Evolutionary conservation across 2,113 vertebrate species (phyloP).

Genomic region (Silurus glanis): DNA sequence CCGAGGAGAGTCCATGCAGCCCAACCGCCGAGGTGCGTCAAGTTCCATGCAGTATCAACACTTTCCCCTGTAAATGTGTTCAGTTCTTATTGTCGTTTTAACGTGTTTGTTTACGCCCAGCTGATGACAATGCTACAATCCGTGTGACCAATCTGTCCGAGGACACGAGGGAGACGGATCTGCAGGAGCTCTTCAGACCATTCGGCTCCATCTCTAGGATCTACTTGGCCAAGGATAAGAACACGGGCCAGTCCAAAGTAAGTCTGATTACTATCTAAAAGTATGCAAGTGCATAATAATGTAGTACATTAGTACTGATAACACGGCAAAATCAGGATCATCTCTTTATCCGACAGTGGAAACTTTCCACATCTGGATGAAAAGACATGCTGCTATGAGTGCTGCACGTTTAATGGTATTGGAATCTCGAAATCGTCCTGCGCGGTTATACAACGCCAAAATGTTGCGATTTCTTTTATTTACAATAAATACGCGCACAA

Average conservation of each 20-base stretch:
- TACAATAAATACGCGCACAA: too few relatives aligned
- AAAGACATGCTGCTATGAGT: too few relatives aligned
- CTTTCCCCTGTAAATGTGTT: neutral
- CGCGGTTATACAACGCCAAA: too few relatives aligned
- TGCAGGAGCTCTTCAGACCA: slow-evolving; percentile 96
- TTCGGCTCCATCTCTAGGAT: slow-evolving; percentile 97
- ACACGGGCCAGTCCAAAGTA: slow-evolving; percentile 96
- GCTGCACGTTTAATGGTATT: too few relatives aligned
- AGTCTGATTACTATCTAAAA: neutral
- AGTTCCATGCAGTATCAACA: neutral
- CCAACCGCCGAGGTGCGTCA: slow-evolving; percentile 84
- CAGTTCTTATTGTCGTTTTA: too few relatives aligned
- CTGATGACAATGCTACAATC: slow-evolving; percentile 95
- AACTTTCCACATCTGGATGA: too few relatives aligned
- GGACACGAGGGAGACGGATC: slow-evolving; percentile 93
- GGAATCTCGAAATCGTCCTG: too few relatives aligned
- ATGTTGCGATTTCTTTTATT: too few relatives aligned
- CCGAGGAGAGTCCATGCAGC: slow-evolving; percentile 93
- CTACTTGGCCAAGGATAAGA: slow-evolving; percentile 97
- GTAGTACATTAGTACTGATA: neutral
- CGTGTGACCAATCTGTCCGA: slow-evolving; percentile 96
- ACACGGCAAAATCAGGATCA: too few relatives aligned
- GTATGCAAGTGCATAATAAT: neutral
- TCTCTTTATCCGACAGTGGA: too few relatives aligned
- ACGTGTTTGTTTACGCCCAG: slow-evolving; percentile 58